Conservation (phyloP, 2,797 vertebrate genomes). For the Calcarius lapponicus region DNA sequence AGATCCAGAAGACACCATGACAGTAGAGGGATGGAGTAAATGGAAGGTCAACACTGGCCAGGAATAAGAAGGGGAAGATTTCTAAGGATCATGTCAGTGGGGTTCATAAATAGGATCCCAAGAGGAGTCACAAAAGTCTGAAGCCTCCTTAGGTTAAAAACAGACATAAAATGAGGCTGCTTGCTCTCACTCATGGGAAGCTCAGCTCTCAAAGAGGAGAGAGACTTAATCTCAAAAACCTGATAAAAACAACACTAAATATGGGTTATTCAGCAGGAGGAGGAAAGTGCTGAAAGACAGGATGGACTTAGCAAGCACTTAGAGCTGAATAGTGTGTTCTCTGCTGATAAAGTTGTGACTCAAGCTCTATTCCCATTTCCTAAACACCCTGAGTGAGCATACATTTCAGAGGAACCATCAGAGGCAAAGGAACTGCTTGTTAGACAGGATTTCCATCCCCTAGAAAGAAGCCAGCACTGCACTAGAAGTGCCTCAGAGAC, state of each 20-base stretch:
- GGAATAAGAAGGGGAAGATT: not conserved
- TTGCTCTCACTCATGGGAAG: not conserved
- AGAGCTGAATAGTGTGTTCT: not conserved
- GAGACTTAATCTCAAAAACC: not conserved
- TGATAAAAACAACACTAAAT: slow-evolving; percentile 20
- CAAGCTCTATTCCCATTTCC: not conserved
- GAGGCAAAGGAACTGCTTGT: not conserved
- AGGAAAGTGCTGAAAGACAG: slow-evolving; percentile 37
- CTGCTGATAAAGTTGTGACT: slow-evolving; percentile 2
- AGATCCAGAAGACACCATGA: not conserved
- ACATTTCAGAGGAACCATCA: not conserved
- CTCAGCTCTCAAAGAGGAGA: not conserved
- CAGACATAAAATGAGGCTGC: not conserved
- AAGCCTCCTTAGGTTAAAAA: not conserved
- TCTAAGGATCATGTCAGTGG: not conserved
- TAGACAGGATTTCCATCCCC: not conserved
- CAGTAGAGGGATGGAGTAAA: not conserved
- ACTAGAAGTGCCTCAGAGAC: not conserved
- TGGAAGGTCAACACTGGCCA: not conserved
- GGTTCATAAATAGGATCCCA: not conserved
- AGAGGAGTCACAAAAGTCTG: not conserved
- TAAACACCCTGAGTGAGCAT: not conserved
- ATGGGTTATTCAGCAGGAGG: slow-evolving; percentile 1
- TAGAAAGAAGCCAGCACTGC: not conserved
- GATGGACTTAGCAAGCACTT: not conserved